phyloP scores from a whole-genome alignment of 2,113 vertebrate species.

The Sporophila hypoxantha region DNA sequence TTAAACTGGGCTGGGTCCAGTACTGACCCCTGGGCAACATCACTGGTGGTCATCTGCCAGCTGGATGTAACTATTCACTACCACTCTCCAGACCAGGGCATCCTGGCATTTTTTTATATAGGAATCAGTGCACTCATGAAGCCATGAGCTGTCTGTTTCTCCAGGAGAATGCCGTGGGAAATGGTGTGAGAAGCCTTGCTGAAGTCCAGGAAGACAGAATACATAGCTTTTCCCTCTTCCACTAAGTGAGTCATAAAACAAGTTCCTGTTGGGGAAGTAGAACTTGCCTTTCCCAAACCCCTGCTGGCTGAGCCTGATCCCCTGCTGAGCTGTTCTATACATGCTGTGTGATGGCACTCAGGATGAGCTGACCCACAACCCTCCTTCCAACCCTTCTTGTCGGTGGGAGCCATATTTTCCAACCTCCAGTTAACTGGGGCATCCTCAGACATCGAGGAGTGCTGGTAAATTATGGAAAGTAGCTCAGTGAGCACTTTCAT shows the following conservation, averaged over 20 bases:
- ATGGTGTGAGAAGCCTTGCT: not conserved
- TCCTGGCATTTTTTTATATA: not conserved
- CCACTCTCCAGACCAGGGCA: not conserved
- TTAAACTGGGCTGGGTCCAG: not conserved
- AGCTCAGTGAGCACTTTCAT: not conserved
- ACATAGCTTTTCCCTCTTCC: not conserved
- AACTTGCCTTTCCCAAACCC: not conserved
- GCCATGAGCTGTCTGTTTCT: not conserved
- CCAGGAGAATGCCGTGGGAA: not conserved
- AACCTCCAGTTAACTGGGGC: not conserved
- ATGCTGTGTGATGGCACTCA: accelerated
- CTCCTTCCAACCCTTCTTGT: not conserved
- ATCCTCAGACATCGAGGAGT: not conserved
- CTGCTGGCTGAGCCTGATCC: not conserved
- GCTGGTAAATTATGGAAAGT: not conserved
- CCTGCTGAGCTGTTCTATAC: not conserved
- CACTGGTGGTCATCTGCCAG: accelerated
- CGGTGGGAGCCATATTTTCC: not conserved
- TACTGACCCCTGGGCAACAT: no score
- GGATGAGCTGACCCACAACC: not conserved
- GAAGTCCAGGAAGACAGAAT: not conserved
- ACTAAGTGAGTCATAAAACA: accelerated
- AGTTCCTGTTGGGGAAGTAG: not conserved
- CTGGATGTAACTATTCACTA: not conserved
- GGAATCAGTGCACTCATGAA: accelerated